Base-by-base conservation (phyloP, 1,140 invertebrate species). In the Hypsibius dujardini region DNA sequence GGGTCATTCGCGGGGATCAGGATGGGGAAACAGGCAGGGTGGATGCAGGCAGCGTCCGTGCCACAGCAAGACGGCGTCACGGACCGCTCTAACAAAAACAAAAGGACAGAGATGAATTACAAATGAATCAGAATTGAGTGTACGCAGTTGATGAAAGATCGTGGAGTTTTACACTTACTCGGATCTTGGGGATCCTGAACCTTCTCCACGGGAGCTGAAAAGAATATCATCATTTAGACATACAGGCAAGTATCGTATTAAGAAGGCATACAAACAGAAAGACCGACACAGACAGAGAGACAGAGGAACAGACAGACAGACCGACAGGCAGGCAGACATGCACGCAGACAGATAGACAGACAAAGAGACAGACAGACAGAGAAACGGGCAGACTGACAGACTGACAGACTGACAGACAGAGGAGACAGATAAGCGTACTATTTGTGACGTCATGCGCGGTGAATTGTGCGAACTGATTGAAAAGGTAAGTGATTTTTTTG, bases 11-110 rank as follows among this genome's bases (percentile, higher is more conserved):
- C 28, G 0, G 75, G 73, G 28, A 76, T 75, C 12, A 59, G 7
- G 12, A 76, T 89, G 0, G 89, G 86, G 77, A 88, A 89, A 77
- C 90, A 92, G 75, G 89, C 88, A 0, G 89, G 88, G 78, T 91
- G 88, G 2, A 75, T 60, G 46, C 46, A 73, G 72, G 60, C 45
- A n/a, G 59, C 7, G 12, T 12, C 71, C 28, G 56, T 59, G 28
- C 46, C n/a, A 46, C 62, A 67, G 62, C 62, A 67, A 7, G 12
- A 7, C 42, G 42, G 12, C 12, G 62, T 67, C 12, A 67, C 62
- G 7, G 62, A 67, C 3, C 45, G 12, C 7, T 42, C 62, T 67
- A 56, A 12, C 7, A n/a, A 12, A 12, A 56, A 12, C 50, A 7
- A 56, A 56, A n/a, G n/a, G 50, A 56, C 7, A 56, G n/a, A 56